Conservation (phyloP, 2,113 vertebrate genomes). For the Pardalotus punctatus region DNA sequence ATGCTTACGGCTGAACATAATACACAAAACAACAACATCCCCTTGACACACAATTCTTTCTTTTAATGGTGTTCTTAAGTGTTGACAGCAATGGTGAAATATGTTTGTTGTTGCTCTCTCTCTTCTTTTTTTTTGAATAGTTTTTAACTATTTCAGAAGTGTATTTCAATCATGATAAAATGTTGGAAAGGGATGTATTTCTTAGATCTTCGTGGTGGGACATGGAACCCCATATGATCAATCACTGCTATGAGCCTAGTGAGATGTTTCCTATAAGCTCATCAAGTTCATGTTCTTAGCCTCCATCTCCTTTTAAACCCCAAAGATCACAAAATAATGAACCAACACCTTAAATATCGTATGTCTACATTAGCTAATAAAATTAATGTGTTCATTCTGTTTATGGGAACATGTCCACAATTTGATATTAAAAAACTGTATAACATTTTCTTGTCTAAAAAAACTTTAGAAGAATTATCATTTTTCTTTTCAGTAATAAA, state of each 20-base stretch:
- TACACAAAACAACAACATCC: constrained; percentile 71
- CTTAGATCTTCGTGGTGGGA: background rate
- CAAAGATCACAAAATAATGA: background rate
- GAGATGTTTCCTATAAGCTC: background rate
- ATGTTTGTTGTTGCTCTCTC: constrained; percentile 23
- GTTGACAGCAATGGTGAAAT: constrained; percentile 69
- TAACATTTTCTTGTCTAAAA: background rate
- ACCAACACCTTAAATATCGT: background rate
- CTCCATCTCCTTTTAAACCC: background rate
- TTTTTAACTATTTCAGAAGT: constrained; percentile 55
- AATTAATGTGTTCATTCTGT: background rate
- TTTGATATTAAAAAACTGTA: background rate
- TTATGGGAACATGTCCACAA: background rate
- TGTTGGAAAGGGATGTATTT: background rate
- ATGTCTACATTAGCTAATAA: background rate
- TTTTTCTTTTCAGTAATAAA: background rate
- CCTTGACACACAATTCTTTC: constrained; percentile 65
- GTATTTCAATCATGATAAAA: background rate
- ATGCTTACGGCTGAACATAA: constrained; percentile 73
- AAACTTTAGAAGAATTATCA: background rate
- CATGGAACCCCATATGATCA: background rate
- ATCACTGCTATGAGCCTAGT: background rate
- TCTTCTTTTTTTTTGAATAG: background rate
- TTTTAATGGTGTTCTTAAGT: constrained; percentile 66
- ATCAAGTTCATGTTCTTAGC: background rate